These are phyloP conservation scores for Melanotaenia maccullochi DNA, from an alignment of 2,797 vertebrate genomes.

Conservation along the genomic window DNA sequence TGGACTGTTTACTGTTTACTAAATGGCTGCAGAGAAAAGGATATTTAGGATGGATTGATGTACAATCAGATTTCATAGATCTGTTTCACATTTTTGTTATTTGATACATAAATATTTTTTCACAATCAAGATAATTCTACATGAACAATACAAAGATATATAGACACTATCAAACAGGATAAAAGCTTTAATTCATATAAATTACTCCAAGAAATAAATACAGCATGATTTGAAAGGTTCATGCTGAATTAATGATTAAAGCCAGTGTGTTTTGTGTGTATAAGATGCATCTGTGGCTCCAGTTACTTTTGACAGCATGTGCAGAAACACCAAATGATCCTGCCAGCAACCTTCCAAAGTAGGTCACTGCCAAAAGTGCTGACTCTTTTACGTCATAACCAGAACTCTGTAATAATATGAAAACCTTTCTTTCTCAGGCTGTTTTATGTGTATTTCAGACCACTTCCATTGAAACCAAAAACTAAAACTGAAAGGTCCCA, in stretches of 20 bases:
- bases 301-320: not conserved
- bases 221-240: not conserved
- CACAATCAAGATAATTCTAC: conserved; percentile 1
- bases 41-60: not conserved
- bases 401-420: not conserved
- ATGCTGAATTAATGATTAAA: not conserved
- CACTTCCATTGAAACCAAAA: not conserved
- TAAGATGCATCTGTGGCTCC: not conserved
- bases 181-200: not conserved
- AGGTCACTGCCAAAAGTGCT: conserved; percentile 8
- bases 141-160: not conserved
- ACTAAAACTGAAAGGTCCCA: not conserved
- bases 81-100: not conserved
- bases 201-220: conserved; percentile 12
- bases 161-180: not conserved
- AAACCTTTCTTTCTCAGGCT: not conserved
- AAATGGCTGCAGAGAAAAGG: not conserved
- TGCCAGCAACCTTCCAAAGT: not conserved
- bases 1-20: conserved; percentile 8
- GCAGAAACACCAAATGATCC: conserved; percentile 4
- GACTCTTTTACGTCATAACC: not conserved
- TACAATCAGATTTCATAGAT: not conserved
- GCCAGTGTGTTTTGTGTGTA: not conserved
- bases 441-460: not conserved
- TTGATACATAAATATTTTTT: not conserved